Conservation (phyloP, 2,113 vertebrate species). For the Cryptotis parvus region DNA sequence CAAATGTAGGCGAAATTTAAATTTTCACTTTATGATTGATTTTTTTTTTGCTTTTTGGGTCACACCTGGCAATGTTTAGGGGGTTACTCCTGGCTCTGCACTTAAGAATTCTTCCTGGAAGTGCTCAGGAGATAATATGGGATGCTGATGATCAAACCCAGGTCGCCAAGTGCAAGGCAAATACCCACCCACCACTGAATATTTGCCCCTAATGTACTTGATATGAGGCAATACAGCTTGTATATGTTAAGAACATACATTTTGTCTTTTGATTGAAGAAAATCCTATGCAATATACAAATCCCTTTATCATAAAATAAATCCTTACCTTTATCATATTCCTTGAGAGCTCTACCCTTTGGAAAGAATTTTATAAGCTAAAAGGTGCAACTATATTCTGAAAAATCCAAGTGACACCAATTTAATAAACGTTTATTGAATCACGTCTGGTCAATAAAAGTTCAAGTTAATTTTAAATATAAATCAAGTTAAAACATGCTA, state of each 20-base stretch:
- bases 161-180: no score
- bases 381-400: not conserved
- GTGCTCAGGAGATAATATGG: no score
- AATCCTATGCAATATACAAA: not conserved
- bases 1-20: not conserved
- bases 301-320: not conserved
- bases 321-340: not conserved
- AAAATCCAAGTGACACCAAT: not conserved
- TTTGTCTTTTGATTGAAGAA: not conserved
- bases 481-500: not conserved
- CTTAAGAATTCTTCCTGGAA: no score
- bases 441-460: not conserved
- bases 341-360: not conserved
- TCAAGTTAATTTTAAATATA: not conserved
- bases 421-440: not conserved
- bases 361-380: slow-evolving; percentile 14
- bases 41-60: no score
- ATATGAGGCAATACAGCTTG: not conserved
- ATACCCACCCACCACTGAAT: no score
- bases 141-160: no score
- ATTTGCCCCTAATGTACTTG: not conserved
- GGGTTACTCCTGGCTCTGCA: no score
- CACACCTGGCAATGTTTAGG: no score
- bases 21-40: not conserved
- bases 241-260: not conserved